Evolutionary conservation across 2,797 vertebrate species (phyloP).

Genomic region (Tragopan temminckii): DNA sequence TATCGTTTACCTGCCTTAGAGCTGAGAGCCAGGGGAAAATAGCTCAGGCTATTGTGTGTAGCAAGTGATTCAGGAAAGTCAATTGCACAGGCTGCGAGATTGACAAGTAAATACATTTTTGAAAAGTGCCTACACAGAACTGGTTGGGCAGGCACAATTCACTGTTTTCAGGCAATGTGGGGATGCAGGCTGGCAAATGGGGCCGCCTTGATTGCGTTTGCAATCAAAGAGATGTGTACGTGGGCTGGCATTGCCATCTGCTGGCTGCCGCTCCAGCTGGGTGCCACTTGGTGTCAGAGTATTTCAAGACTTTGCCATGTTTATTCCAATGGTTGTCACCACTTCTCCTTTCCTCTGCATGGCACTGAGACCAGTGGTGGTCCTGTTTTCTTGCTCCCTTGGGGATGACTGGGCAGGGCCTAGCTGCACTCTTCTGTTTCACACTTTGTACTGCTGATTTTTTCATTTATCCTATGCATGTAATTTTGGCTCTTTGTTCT

Average conservation of each 20-base stretch:
- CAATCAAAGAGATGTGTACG: fast-evolving
- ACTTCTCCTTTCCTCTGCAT: background rate
- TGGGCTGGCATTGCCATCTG: constrained; percentile 42
- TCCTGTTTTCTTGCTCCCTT: background rate
- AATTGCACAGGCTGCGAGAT: background rate
- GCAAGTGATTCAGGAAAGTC: background rate
- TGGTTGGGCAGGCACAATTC: fast-evolving
- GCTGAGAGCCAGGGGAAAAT: background rate
- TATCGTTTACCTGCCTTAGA: background rate
- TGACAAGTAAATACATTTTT: background rate
- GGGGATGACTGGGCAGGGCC: background rate
- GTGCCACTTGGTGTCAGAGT: fast-evolving
- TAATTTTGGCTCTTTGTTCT: background rate
- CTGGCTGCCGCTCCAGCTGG: background rate
- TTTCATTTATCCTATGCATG: too few species aligned
- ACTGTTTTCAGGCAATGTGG: background rate
- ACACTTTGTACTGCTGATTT: background rate
- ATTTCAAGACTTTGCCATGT: background rate
- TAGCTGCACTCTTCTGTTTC: background rate
- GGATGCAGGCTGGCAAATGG: background rate
- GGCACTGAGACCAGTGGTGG: fast-evolving
- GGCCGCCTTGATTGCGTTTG: fast-evolving
- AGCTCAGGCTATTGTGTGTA: background rate
- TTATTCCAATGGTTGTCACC: background rate
- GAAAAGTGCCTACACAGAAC: background rate